Percentiles rank a stretch among this genome's conserved stretches.
Evolutionary conservation across 2,797 vertebrate genomes (phyloP).

Genomic region (Pyrocephalus nanus): DNA sequence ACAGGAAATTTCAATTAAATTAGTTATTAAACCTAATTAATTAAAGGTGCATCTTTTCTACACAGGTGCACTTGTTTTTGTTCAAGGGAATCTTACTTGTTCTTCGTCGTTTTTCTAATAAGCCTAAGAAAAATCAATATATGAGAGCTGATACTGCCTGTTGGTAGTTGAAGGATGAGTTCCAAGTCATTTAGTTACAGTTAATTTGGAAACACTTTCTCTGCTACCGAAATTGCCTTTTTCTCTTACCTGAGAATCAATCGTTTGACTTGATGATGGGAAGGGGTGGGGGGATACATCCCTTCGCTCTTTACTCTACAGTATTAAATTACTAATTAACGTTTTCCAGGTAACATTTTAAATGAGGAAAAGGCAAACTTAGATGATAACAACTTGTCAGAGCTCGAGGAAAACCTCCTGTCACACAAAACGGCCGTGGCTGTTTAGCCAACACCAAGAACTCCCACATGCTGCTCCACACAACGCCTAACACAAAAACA

Average conservation of each 20-base stretch:
- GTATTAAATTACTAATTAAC: not conserved
- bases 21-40: constrained; percentile 35
- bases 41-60: constrained; percentile 2
- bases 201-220: constrained; percentile 3
- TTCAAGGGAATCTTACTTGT: not conserved
- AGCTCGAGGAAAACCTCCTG: not conserved
- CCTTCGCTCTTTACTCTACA: not conserved
- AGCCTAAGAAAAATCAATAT: constrained; percentile 32
- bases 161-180: not conserved
- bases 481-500: not conserved
- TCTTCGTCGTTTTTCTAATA: not conserved
- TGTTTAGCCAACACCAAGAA: not conserved
- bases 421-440: not conserved
- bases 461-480: not conserved
- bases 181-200: constrained; percentile 8
- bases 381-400: not conserved
- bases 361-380: not conserved
- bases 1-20: constrained; percentile 22
- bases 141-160: not conserved
- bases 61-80: not conserved
- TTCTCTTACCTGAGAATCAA: not conserved
- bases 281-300: not conserved
- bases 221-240: not conserved
- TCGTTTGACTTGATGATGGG: not conserved
- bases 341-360: not conserved